phyloP scores from a whole-genome alignment of 1,140 invertebrate genomes.

The Ectropis grisescens region DNA sequence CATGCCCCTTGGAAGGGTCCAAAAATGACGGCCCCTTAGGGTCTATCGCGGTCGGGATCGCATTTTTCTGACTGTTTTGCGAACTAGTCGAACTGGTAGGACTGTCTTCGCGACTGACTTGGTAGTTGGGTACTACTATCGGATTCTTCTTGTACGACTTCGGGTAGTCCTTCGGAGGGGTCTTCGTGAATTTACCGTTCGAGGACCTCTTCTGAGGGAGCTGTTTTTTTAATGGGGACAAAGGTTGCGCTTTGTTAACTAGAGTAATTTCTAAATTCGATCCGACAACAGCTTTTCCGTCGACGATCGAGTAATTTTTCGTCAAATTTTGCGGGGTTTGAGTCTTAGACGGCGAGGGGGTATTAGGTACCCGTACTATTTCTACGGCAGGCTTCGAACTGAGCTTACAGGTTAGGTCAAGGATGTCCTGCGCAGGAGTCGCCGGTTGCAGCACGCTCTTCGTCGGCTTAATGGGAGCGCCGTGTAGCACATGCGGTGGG shows the following conservation, averaged over 20 bases:
- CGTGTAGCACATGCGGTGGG: slow-evolving; percentile 55
- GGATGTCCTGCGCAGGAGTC: slow-evolving; percentile 47
- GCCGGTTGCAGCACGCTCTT: slow-evolving; percentile 14
- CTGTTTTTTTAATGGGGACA: slow-evolving; percentile 30
- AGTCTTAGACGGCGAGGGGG: slow-evolving; percentile 24
- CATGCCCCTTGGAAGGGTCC: slow-evolving; percentile 17
- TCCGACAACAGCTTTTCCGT: slow-evolving; percentile 55
- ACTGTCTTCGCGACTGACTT: slow-evolving; percentile 29
- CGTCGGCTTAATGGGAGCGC: slow-evolving; percentile 37
- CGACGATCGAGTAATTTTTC: slow-evolving; percentile 47
- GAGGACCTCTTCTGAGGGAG: slow-evolving; percentile 45
- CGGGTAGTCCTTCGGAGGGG: slow-evolving; percentile 36
- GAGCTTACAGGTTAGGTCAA: slow-evolving; percentile 66
- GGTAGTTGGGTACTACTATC: slow-evolving; percentile 42
- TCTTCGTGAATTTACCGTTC: slow-evolving; percentile 54
- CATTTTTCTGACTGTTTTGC: slow-evolving; percentile 15
- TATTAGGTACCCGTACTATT: slow-evolving; percentile 52
- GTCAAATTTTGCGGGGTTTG: slow-evolving; percentile 42
- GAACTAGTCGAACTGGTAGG: slow-evolving; percentile 24
- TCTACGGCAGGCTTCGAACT: slow-evolving; percentile 58
- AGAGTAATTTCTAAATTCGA: slow-evolving; percentile 75
- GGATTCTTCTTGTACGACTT: slow-evolving; percentile 23
- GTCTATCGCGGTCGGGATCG: too few relatives aligned
- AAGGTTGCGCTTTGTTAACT: slow-evolving; percentile 61
- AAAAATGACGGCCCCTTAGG: too few relatives aligned